Percentiles rank a stretch among this genome's conserved stretches.
Conservation (phyloP, 1,140 invertebrate genomes). For the Papilio polytes region DNA sequence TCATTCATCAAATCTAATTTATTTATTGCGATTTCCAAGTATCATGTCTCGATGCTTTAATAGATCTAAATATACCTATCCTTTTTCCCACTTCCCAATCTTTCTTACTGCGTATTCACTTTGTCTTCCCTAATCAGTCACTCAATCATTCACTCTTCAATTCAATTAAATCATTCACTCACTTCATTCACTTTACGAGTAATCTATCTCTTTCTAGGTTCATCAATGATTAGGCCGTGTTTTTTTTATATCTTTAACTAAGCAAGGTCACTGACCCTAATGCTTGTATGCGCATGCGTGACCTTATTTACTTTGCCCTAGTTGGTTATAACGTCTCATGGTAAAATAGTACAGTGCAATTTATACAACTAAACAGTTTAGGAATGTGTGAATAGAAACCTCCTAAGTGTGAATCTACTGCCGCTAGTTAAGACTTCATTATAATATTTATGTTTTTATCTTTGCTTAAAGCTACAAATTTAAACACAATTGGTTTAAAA, state of each 20-base stretch:
- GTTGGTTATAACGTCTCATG: background rate
- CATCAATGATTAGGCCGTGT: background rate
- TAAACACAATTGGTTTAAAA: background rate
- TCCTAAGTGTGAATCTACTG: background rate
- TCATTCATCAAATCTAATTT: background rate
- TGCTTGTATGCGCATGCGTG: background rate
- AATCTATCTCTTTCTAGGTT: too few species aligned
- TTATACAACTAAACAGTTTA: background rate
- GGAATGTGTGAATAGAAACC: background rate
- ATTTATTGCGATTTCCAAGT: background rate
- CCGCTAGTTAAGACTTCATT: background rate
- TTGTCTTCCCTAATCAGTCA: too few species aligned
- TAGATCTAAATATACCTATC: too few species aligned
- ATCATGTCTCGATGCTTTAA: background rate
- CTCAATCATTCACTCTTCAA: too few species aligned
- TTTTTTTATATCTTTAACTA: background rate
- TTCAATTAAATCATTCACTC: too few species aligned
- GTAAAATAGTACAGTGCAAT: background rate
- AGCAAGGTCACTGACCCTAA: background rate
- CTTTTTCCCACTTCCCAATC: too few species aligned
- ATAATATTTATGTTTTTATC: too few species aligned
- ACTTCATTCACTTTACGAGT: too few species aligned
- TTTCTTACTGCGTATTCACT: too few species aligned
- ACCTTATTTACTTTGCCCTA: background rate
- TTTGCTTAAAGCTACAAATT: too few species aligned